A percentile compares a stretch with the other conserved stretches of the same genome.
Conservation (phyloP, 1,140 invertebrate genomes). For the Semibalanus balanoides region DNA sequence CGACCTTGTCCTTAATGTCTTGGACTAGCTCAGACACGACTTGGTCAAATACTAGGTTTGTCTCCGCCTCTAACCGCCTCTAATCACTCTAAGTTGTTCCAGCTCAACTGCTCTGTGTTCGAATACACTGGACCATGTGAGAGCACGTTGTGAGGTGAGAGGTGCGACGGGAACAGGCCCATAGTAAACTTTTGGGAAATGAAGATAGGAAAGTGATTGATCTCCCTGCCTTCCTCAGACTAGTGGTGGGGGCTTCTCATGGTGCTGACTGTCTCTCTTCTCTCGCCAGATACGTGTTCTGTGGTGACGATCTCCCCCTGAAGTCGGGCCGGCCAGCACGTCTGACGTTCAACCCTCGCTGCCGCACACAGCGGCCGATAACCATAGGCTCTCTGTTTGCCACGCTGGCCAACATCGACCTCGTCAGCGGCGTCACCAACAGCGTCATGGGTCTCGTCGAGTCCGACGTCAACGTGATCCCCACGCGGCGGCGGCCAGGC, state of each 20-base stretch:
- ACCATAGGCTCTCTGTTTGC: constrained; percentile 13
- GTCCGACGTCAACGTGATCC: neutral
- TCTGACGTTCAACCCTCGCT: constrained; percentile 14
- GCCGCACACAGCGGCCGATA: constrained; percentile 12
- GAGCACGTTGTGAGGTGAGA: too few relatives aligned
- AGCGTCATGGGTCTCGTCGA: constrained; percentile 11
- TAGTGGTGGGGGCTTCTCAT: neutral
- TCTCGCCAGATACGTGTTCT: constrained; percentile 16
- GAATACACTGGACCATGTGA: too few relatives aligned
- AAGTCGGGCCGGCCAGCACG: constrained; percentile 10
- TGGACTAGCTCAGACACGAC: too few relatives aligned
- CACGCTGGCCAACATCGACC: constrained; percentile 16
- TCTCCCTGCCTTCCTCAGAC: neutral
- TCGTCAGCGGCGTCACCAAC: constrained; percentile 12
- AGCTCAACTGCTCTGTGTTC: neutral
- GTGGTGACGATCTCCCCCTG: constrained; percentile 19
- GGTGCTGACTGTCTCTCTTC: constrained; percentile 1
- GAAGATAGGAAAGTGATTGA: too few relatives aligned
- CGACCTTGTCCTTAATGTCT: too few relatives aligned
- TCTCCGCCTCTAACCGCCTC: too few relatives aligned
- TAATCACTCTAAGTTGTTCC: neutral
- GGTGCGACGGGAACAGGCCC: too few relatives aligned
- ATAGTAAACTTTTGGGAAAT: too few relatives aligned
- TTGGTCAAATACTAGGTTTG: too few relatives aligned
- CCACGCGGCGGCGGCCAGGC: neutral